Evolutionary conservation across 2,113 vertebrate genomes (phyloP).

Genomic region (Barnardius zonarius): DNA sequence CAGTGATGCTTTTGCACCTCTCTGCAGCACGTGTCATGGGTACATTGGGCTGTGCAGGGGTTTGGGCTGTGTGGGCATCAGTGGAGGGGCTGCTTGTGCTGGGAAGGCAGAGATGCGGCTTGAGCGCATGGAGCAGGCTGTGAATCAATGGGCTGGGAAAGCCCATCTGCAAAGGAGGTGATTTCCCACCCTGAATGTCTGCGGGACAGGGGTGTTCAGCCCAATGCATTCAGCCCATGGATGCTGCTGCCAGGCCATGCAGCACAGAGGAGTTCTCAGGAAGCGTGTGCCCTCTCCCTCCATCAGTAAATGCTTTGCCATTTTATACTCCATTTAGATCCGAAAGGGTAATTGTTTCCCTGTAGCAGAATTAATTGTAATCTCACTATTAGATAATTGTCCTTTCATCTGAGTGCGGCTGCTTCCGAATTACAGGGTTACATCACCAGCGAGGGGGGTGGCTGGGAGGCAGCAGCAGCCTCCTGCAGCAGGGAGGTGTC

Average conservation of each 20-base stretch:
- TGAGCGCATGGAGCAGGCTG: not conserved
- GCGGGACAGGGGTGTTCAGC: not conserved
- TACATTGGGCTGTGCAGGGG: not conserved
- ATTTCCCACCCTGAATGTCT: rapidly evolving
- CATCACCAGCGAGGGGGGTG: not conserved
- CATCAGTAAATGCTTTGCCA: not conserved
- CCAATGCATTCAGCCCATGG: rapidly evolving
- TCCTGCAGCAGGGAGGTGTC: not conserved
- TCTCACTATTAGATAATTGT: conserved; percentile 2
- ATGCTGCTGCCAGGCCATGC: not conserved
- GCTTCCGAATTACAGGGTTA: not conserved
- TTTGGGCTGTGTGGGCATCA: not conserved
- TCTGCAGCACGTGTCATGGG: not conserved
- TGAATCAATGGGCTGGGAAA: not conserved
- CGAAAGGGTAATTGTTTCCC: conserved; percentile 29
- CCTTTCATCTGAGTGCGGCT: conserved; percentile 3
- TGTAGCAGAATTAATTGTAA: conserved; percentile 8
- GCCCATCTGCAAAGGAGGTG: not conserved
- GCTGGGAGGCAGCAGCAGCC: not conserved
- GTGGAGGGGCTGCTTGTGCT: rapidly evolving
- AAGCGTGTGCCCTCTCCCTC: not conserved
- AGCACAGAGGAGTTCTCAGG: not conserved
- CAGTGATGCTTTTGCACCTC: not conserved
- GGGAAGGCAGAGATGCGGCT: not conserved
- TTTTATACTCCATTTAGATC: not conserved